Conservation (phyloP, 2,888 invertebrate genomes). For the Cephonodes hylas region DNA sequence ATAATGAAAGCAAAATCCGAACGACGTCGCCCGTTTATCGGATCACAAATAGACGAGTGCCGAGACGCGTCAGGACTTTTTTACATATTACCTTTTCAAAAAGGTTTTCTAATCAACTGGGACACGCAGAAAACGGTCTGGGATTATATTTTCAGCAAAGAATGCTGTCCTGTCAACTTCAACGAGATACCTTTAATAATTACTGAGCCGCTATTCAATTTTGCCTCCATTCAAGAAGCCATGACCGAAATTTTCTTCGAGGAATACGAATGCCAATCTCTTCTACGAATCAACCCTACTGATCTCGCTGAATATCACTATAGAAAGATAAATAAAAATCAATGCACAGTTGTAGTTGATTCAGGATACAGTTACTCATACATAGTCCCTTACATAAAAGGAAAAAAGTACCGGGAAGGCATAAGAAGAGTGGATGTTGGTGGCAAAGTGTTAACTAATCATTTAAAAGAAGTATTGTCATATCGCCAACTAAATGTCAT, state of each 20-base stretch:
- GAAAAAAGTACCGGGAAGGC: constrained; percentile 83
- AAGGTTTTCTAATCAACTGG: constrained; percentile 97
- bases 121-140: constrained; percentile 97
- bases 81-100: constrained; percentile 96
- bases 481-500: constrained; percentile 98
- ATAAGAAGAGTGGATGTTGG: constrained; percentile 95
- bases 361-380: constrained; percentile 98
- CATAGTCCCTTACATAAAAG: constrained; percentile 93
- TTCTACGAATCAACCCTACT: constrained; percentile 90
- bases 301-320: constrained; percentile 89
- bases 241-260: constrained; percentile 98
- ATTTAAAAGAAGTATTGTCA: constrained; percentile 97
- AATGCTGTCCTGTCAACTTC: constrained; percentile 89
- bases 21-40: constrained; percentile 94
- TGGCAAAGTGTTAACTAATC: constrained; percentile 98
- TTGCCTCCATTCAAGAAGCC: constrained; percentile 94
- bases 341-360: constrained; percentile 93
- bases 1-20: constrained; percentile 99
- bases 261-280: constrained; percentile 94
- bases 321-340: constrained; percentile 74
- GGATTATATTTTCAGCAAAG: constrained; percentile 96
- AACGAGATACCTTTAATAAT: constrained; percentile 90
- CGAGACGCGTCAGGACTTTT: constrained; percentile 97
- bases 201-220: constrained; percentile 97
- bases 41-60: constrained; percentile 96